Evolutionary conservation across 2,113 vertebrate species (phyloP).

Genomic region (Leuciscus idus): DNA sequence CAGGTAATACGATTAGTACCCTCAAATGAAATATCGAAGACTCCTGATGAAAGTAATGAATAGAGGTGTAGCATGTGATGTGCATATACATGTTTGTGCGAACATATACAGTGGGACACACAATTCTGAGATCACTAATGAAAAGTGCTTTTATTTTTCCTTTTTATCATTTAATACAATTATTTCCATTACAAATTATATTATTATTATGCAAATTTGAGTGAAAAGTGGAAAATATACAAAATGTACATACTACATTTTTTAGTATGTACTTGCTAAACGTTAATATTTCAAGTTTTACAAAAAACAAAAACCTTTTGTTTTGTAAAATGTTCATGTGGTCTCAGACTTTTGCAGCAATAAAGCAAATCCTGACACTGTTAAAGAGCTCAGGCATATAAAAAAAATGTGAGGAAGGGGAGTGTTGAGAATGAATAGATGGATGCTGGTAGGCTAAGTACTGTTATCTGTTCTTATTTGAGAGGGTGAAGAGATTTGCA

Average conservation of each 20-base stretch:
- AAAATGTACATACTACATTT: neutral
- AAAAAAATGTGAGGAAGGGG: constrained; percentile 49
- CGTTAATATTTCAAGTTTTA: neutral
- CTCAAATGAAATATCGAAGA: constrained; percentile 93
- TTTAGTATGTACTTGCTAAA: neutral
- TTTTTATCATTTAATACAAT: neutral
- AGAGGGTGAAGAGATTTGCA: constrained; percentile 57
- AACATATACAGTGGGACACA: neutral
- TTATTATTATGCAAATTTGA: neutral
- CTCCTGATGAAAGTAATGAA: constrained; percentile 84
- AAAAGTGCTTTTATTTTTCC: neutral
- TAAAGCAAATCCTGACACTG: neutral
- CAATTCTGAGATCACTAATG: neutral
- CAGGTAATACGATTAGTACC: constrained; percentile 89
- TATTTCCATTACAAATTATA: neutral
- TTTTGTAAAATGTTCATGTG: neutral
- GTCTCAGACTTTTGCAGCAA: neutral
- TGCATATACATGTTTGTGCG: constrained; percentile 32
- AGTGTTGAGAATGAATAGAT: constrained; percentile 73
- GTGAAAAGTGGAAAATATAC: neutral
- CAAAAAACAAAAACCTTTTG: neutral
- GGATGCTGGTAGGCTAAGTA: constrained; percentile 73
- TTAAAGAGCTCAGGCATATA: constrained; percentile 3
- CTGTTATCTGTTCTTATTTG: constrained; percentile 56
- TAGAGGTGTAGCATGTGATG: constrained; percentile 60